Percentiles rank a stretch among this genome's conserved stretches.
Conservation (phyloP, 2,113 vertebrate species). For the Meles meles region DNA sequence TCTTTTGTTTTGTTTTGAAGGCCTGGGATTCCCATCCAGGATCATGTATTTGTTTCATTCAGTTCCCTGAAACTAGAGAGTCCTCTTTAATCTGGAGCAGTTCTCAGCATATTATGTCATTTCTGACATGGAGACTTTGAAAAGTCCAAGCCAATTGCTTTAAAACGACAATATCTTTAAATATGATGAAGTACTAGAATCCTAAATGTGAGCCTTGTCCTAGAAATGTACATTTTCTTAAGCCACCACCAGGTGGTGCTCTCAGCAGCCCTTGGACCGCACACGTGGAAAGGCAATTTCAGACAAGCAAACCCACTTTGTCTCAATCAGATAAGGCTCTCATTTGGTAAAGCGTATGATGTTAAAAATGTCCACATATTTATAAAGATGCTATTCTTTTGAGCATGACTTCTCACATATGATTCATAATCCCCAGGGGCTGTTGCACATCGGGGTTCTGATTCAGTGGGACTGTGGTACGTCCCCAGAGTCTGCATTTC, state of each 20-base stretch:
- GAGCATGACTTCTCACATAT: background rate
- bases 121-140: background rate
- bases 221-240: background rate
- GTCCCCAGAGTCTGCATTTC: background rate
- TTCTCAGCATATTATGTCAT: background rate
- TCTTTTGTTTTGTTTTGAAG: background rate
- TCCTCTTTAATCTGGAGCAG: background rate
- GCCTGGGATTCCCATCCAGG: background rate
- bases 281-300: background rate
- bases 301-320: background rate
- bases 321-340: background rate
- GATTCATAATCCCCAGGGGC: background rate
- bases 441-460: background rate
- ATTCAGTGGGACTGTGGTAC: background rate
- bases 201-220: fast-evolving
- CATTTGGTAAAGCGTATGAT: background rate
- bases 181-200: background rate
- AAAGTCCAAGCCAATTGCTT: background rate
- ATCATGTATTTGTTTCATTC: background rate
- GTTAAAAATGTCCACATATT: background rate
- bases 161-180: background rate
- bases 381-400: background rate
- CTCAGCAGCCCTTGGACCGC: background rate
- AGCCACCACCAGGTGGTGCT: conserved; percentile 37
- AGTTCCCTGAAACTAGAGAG: background rate